Conservation (phyloP, 2,888 invertebrate genomes). For the Sinopyrophorus schimmeli region DNA sequence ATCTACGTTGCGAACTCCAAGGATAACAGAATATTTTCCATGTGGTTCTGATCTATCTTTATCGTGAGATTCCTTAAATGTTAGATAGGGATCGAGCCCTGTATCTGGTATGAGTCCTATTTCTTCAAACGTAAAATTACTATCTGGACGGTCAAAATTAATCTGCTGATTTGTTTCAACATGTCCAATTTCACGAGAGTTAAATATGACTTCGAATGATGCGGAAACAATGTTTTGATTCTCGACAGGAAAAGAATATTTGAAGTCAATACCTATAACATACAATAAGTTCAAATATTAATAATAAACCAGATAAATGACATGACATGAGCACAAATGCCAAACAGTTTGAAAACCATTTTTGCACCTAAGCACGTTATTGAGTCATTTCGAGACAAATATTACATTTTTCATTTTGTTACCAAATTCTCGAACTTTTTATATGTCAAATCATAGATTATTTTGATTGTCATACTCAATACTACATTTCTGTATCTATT, state of each 20-base stretch:
- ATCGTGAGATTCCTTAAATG: constrained; percentile 41
- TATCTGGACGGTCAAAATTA: constrained; percentile 55
- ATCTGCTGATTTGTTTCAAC: constrained; percentile 52
- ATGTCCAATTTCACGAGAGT: constrained; percentile 65
- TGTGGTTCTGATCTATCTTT: constrained; percentile 56
- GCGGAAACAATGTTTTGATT: constrained; percentile 79
- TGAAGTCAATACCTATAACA: constrained; percentile 59
- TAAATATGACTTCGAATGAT: constrained; percentile 67
- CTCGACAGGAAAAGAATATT: constrained; percentile 75
- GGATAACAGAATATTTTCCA: constrained; percentile 67
- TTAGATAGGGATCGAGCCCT: constrained; percentile 57
- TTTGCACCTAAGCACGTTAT: no score
- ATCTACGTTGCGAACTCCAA: constrained; percentile 70
- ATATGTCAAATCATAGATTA: no score
- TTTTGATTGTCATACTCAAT: no score
- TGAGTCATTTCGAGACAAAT: no score
- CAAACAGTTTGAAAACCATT: no score
- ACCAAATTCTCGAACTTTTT: no score
- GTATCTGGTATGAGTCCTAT: constrained; percentile 77
- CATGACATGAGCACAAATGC: no score
- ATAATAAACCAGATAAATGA: no score
- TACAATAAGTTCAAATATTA: no score
- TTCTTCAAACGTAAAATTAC: constrained; percentile 68
- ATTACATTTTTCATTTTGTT: no score
- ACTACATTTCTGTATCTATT: no score